Conservation (phyloP, 2,888 invertebrate genomes). For the Apodemia zela region DNA sequence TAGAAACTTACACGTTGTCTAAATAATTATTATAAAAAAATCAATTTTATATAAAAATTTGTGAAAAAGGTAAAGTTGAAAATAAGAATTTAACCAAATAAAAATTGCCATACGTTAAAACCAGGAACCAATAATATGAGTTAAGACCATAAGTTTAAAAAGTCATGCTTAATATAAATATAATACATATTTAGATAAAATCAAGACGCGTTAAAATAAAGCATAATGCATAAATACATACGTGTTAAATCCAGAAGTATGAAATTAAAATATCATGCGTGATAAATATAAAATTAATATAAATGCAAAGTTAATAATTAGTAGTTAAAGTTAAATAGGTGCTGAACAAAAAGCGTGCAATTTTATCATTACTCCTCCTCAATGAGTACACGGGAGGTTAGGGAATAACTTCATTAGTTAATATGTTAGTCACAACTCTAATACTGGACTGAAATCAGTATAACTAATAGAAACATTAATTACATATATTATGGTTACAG, state of each 20-base stretch:
- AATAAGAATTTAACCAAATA: too few relatives aligned
- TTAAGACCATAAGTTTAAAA: too few relatives aligned
- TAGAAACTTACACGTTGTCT: too few relatives aligned
- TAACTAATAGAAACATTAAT: background rate
- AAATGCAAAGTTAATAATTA: slow-evolving; percentile 10
- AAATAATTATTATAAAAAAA: too few relatives aligned
- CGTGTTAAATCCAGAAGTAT: background rate
- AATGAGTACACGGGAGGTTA: slow-evolving; percentile 61
- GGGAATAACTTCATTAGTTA: slow-evolving; percentile 40
- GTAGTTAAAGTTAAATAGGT: slow-evolving; percentile 20
- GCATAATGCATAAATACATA: background rate
- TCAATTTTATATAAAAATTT: too few relatives aligned
- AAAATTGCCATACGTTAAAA: too few relatives aligned
- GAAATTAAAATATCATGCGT: background rate
- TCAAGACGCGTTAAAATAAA: background rate
- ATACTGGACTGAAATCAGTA: background rate
- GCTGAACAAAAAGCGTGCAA: slow-evolving; percentile 30
- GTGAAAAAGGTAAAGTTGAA: too few relatives aligned
- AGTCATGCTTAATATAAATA: too few relatives aligned
- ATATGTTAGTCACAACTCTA: slow-evolving; percentile 49
- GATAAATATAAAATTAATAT: background rate
- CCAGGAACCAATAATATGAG: too few relatives aligned
- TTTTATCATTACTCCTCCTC: slow-evolving; percentile 66
- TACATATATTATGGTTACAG: background rate
- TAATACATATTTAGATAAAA: too few relatives aligned